Percentiles rank a stretch among this genome's conserved stretches.
Conservation (phyloP, 2,888 invertebrate genomes). For the Hydrotaea diabolus region DNA sequence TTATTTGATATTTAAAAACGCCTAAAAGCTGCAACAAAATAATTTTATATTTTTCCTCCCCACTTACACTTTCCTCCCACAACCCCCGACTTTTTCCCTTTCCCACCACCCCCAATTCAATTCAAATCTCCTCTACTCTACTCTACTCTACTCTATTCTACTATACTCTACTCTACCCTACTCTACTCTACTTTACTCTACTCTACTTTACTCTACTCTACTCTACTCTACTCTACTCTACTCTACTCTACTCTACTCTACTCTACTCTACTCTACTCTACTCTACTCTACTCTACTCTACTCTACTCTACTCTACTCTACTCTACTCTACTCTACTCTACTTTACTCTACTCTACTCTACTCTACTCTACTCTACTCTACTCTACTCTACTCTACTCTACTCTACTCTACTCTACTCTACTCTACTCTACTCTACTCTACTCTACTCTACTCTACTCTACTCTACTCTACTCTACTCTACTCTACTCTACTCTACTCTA, state of each 20-base stretch:
- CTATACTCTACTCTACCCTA: no score
- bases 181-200: constrained; percentile 24
- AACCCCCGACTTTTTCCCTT: no score
- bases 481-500: constrained; percentile 41
- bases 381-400: constrained; percentile 45
- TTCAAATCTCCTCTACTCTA: no score
- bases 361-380: constrained; percentile 36
- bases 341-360: constrained; percentile 33
- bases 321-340: constrained; percentile 38
- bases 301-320: constrained; percentile 35
- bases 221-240: constrained; percentile 26
- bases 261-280: constrained; percentile 29
- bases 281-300: constrained; percentile 29
- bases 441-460: constrained; percentile 49
- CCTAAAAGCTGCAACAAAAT: no score
- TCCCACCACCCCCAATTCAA: no score
- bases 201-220: constrained; percentile 20
- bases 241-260: constrained; percentile 29
- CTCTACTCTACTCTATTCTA: no score
- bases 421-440: constrained; percentile 46
- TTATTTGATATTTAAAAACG: no score
- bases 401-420: constrained; percentile 43
- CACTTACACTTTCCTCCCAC: no score
- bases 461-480: constrained; percentile 45
- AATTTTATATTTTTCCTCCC: no score